These are phyloP conservation scores for Catocala fraxini DNA, from an alignment of 2,888 invertebrate genomes.

Conservation along the genomic window DNA sequence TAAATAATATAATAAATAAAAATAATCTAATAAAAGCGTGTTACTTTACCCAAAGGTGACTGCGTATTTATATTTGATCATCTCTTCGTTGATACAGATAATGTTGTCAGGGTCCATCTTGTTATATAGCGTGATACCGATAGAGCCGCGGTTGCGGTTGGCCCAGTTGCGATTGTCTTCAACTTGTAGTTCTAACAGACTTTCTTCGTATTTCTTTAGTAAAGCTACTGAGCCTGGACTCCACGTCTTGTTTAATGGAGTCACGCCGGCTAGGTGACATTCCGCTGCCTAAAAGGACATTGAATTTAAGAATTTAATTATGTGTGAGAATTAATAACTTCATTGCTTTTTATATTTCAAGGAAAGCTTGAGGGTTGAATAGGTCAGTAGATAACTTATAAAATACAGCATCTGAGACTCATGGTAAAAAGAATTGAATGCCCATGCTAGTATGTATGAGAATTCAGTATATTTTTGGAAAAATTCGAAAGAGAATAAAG, in stretches of 20 bases:
- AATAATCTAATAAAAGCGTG: conserved; percentile 8
- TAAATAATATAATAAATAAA: no score
- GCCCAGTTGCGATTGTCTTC: conserved; percentile 61
- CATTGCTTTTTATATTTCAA: no score
- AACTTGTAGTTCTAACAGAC: conserved; percentile 65
- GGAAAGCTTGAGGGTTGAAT: no score
- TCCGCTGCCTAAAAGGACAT: conserved; percentile 67
- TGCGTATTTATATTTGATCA: conserved; percentile 78
- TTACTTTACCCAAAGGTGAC: conserved; percentile 73
- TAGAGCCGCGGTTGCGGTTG: conserved; percentile 53
- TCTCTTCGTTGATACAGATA: conserved; percentile 73
- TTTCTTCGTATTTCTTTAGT: conserved; percentile 60
- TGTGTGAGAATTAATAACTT: no score
- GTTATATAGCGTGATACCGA: conserved; percentile 73
- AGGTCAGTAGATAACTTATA: no score
- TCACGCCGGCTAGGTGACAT: conserved; percentile 77
- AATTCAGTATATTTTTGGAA: no score
- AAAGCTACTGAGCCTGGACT: conserved; percentile 67
- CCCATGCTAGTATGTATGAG: no score
- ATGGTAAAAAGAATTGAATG: no score
- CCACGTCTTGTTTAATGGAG: conserved; percentile 77
- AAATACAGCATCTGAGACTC: no score
- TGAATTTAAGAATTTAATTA: no score
- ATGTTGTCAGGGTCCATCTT: conserved; percentile 59
- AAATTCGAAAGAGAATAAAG: no score